Evolutionary conservation across 2,888 invertebrate species (phyloP).

Genomic region (Polydrusus cervinus): DNA sequence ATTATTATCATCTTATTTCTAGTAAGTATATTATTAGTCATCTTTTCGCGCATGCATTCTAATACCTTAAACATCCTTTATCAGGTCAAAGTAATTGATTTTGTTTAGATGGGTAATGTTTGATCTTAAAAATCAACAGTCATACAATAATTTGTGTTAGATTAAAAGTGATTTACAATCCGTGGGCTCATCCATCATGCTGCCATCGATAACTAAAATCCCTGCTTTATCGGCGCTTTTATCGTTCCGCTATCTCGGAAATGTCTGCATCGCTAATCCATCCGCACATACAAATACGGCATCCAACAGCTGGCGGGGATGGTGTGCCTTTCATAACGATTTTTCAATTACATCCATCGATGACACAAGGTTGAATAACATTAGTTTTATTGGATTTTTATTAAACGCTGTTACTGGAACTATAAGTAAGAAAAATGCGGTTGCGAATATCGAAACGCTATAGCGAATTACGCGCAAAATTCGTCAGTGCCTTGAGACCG

Average conservation of each 20-base stretch:
- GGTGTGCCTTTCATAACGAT: constrained; percentile 44
- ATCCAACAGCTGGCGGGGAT: constrained; percentile 40
- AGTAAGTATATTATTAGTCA: no score
- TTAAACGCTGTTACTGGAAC: no score
- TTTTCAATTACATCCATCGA: constrained; percentile 37
- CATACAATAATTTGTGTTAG: constrained; percentile 68
- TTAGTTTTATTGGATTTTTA: constrained; percentile 1
- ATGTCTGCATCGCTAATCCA: constrained; percentile 69
- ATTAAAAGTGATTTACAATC: constrained; percentile 73
- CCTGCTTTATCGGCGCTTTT: constrained; percentile 70
- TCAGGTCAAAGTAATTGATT: constrained; percentile 50
- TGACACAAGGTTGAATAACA: constrained; percentile 31
- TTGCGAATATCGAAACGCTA: no score
- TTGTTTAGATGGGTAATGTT: constrained; percentile 51
- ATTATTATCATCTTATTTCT: no score
- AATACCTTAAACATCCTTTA: constrained; percentile 36
- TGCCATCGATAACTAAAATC: constrained; percentile 71
- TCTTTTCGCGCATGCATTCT: neutral
- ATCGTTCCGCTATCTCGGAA: constrained; percentile 68
- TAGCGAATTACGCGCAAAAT: no score
- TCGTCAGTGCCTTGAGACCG: no score
- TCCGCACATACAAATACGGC: constrained; percentile 59
- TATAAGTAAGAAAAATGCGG: no score
- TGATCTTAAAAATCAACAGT: constrained; percentile 62
- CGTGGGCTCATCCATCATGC: constrained; percentile 71